Evolutionary conservation across 2,797 vertebrate species (phyloP), one percentile per base, ranked within the genome.

Genomic region (Sardinella longiceps): DNA sequence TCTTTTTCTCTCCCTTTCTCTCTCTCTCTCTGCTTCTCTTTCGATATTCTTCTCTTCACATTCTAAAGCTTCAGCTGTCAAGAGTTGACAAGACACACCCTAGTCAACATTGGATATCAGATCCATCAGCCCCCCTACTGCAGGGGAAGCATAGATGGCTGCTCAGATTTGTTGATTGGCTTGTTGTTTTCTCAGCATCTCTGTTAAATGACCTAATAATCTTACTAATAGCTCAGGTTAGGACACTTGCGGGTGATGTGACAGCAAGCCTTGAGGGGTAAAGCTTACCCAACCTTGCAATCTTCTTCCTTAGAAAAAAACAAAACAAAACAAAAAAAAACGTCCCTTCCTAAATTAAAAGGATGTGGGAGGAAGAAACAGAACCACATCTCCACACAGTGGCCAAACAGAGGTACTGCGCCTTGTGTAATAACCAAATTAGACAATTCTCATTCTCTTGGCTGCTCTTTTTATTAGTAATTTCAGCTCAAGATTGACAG

Each of bases 151-250:
- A 70, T 74, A 5, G 9, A 81, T n/a, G 58, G 12, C 48, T 14
- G 51, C 33, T 81, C 30, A 48, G 43, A 48, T 81, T 30, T 81
- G n/a, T 81, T 33, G 30, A 14, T 70, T 70, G 66, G 70, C 33
- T 77, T 77, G 37, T 77, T 77, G 43, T 77, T 77, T 43, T 43
- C 70, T 0, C 46, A 2, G 37, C 37, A 43, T 77, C 33, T 37
- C 43, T 77, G 70, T 43, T 43, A 77, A 77, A 77, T 77, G 70
- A 77, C 70, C 70, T 77, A 77, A 77, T 77, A 77, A 77, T 77
- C 37, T 77, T 77, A 43, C 70, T 43, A 77, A 77, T 43, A 37
- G 70, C 39, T 39, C 37, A 5, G 6, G 18, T 77, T 39, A 20
- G 70, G 37, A 77, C 70, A 77, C 70, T 43, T 77, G 20, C 18